A percentile compares a stretch with the other conserved stretches of the same genome.
These are phyloP conservation scores for Metridium senile DNA, from an alignment of 92 coral and sea anemone genomes.

Conservation along the genomic window DNA sequence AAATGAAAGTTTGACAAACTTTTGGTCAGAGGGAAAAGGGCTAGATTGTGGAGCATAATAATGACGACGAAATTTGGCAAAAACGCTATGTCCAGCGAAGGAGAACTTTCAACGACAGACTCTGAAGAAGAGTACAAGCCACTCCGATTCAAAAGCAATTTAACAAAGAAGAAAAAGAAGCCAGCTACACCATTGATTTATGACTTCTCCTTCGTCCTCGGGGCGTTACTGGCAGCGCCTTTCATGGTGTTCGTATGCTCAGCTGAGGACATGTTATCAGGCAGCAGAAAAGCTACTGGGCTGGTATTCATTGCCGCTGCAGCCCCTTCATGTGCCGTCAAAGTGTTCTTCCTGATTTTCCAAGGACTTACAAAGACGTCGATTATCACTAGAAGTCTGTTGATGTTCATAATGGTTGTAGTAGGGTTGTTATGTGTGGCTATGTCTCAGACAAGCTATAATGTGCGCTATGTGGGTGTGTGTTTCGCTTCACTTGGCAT, in stretches of 20 bases:
- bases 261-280: constrained; percentile 70
- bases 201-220: constrained; percentile 54
- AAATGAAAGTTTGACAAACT: neutral
- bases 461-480: constrained; percentile 61
- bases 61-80: neutral
- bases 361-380: constrained; percentile 36
- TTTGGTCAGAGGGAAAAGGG: neutral
- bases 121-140: constrained; percentile 27
- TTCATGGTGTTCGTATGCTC: constrained; percentile 68
- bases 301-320: constrained; percentile 57
- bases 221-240: constrained; percentile 56
- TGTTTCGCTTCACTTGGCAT: constrained; percentile 71
- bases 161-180: too few relatives aligned
- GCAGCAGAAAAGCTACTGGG: constrained; percentile 64
- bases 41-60: neutral
- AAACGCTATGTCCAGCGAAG: constrained; percentile 8
- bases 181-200: neutral
- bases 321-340: constrained; percentile 72
- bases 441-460: constrained; percentile 43
- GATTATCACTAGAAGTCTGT: constrained; percentile 37
- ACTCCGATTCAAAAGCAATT: neutral
- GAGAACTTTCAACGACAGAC: constrained; percentile 1
- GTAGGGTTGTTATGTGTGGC: constrained; percentile 56
- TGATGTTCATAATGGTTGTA: constrained; percentile 47
- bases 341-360: constrained; percentile 47